Evolutionary conservation across 2,113 vertebrate genomes (phyloP), one percentile per base, ranked within the genome.

Genomic region (Mixornis gularis): DNA sequence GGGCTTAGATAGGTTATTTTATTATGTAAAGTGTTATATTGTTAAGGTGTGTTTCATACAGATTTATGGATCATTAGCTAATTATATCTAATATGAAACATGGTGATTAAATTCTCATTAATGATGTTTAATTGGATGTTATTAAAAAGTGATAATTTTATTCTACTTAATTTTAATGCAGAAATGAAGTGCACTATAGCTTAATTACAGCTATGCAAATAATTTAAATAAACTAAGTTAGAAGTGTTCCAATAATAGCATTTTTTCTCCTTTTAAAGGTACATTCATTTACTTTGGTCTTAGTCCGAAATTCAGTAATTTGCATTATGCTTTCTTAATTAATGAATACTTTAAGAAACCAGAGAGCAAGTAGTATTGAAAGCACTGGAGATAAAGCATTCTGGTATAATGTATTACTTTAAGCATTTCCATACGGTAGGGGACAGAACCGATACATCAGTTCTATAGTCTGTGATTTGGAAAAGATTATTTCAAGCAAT

Each of bases 61-160:
- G 78, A 95, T 97, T 96, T 96, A 95, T 72, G 95, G 52, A 90
- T 92, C 81, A 95, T 94, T 97, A 97, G 52, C 29, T 96, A 97
- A 97, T 96, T 96, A 93, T 89, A 94, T 46, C 30, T 94, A 95
- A 94, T 94, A 87, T 91, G 78, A 97, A 97, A 92, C 51, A 90
- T 15, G 6, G 38, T 86, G 68, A 82, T 93, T 96, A 95, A 95
- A 86, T 90, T 93, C 38, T 95, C 81, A 94, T 95, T 97, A 97
- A 96, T 95, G 77, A 89, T 46, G 94, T 68, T 65, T 94, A 96
- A 92, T 95, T 91, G 92, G 74, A 85, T 88, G 85, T 73, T 96
- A 74, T 86, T 92, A 60, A 94, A 96, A 95, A 94, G 36, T 81
- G 76, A 69, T 95, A 79, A 87, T 95, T 97, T 92, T 89, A 89